Base-by-base conservation (phyloP, 2,113 vertebrate genomes). In the Mystacornis crossleyi region DNA sequence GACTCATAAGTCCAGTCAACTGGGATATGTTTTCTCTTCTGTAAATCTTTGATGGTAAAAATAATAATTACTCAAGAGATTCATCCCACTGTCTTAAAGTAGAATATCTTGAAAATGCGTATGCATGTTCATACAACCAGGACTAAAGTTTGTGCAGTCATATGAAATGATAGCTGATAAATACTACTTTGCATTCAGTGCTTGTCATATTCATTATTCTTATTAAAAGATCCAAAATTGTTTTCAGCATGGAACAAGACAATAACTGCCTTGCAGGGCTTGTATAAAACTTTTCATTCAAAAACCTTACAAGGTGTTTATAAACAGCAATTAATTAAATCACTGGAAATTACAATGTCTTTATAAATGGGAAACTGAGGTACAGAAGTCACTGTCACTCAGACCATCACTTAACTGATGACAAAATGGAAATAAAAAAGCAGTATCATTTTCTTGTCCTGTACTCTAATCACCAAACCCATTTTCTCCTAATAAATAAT, bases 61-160 rank as follows among this genome's bases (percentile, higher is more conserved):
- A 36, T 48, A 86, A 70, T 84, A 87, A 79, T 80, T 91, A 54
- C 73, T 80, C n/a, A 29, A 50, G 78, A 89, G 50, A 87, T 36
- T 82, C 38, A 75, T 71, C 66, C 20, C 4, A 54, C 47, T 62
- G 62, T 23, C 20, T 69, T 72, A 65, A 93, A 87, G 64, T 51
- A 79, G 33, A 69, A 61, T 34, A 34, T 54, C 53, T 82, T 79
- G 20, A 87, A 89, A 94, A 94, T 85, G 24, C 2, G 3, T 85
- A 94, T 90, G 91, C 73, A 66, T 85, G 75, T 62, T 93, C 73
- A 85, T 62, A 70, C 47, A 91, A 47, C 18, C 2, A 67, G 54
- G 74, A 93, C 91, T 82, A 53, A 85, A 91, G 50, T 87, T 91
- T 91, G 40, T 96, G 85, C 80, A 94, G 78, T 82, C 62, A 70